phyloP scores from a whole-genome alignment of 2,888 invertebrate species.

The Epiblema foenella region DNA sequence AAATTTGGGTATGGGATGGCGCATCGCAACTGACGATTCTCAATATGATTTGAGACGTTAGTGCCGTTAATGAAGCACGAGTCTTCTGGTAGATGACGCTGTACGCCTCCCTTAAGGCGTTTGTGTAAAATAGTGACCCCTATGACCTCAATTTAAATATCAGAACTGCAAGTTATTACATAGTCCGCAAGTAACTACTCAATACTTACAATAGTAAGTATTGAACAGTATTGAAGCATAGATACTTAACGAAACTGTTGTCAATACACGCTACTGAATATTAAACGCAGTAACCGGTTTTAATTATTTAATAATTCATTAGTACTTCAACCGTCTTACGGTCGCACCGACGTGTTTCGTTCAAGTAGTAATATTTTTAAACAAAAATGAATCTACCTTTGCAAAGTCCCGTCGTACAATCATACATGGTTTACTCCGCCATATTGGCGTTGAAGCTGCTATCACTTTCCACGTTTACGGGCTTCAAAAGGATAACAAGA shows the following conservation, averaged over 20 bases:
- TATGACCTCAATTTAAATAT: too few species aligned
- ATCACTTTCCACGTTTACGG: slow-evolving; percentile 21
- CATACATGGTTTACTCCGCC: slow-evolving; percentile 42
- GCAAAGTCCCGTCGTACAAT: slow-evolving; percentile 39
- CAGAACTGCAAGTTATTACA: too few species aligned
- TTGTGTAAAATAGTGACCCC: too few species aligned
- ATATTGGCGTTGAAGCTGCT: slow-evolving; percentile 44
- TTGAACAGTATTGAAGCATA: not conserved
- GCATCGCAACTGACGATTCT: too few species aligned
- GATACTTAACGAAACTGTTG: not conserved
- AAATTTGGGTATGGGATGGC: too few species aligned
- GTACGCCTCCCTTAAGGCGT: too few species aligned
- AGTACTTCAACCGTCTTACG: not conserved
- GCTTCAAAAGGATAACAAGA: slow-evolving; percentile 50
- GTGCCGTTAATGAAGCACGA: too few species aligned
- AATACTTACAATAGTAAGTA: too few species aligned
- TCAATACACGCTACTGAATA: not conserved
- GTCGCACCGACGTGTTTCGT: not conserved
- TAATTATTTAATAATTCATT: not conserved
- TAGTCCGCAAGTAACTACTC: too few species aligned
- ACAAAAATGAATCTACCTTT: slow-evolving; percentile 28
- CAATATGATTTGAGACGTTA: too few species aligned
- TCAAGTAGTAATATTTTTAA: not conserved
- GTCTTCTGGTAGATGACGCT: too few species aligned
- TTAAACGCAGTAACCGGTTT: slow-evolving; percentile 1